Evolutionary conservation across 2,797 vertebrate genomes (phyloP).

Genomic region (Eospalax fontanierii): DNA sequence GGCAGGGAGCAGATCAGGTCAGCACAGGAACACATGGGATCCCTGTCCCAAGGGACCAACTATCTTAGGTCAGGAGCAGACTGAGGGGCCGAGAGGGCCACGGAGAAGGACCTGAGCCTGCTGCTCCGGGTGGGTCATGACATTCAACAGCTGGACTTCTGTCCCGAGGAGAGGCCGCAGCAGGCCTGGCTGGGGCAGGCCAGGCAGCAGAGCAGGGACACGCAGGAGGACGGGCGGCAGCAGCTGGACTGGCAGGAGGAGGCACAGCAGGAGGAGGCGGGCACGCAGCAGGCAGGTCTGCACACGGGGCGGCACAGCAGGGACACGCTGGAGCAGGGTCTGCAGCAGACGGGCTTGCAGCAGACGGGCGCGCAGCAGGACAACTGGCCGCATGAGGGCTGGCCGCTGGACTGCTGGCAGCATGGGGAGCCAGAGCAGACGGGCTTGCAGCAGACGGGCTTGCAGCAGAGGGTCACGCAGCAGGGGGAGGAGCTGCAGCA

Average conservation of each 20-base stretch:
- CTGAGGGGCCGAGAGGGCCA: neutral
- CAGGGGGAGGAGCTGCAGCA: no score
- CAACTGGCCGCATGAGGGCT: neutral
- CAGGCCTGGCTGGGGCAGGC: neutral
- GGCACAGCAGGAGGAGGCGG: neutral
- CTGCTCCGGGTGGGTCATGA: no score
- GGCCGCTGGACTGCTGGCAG: no score
- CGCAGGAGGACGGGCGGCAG: neutral
- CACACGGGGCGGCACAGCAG: neutral
- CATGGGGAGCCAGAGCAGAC: no score
- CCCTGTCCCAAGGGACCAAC: neutral
- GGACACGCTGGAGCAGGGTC: neutral
- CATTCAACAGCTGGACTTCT: neutral
- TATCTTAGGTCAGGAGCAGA: neutral
- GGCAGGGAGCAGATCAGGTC: neutral
- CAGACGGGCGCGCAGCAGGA: neutral
- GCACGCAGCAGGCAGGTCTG: accelerated
- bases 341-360: neutral
- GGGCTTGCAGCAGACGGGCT: no score
- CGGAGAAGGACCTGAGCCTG: neutral
- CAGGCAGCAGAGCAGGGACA: neutral
- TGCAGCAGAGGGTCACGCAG: no score
- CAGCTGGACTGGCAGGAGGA: neutral
- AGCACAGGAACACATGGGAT: neutral
- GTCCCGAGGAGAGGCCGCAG: neutral